Conservation (phyloP, 1,140 invertebrate genomes). For the Procambarus virginalis region DNA sequence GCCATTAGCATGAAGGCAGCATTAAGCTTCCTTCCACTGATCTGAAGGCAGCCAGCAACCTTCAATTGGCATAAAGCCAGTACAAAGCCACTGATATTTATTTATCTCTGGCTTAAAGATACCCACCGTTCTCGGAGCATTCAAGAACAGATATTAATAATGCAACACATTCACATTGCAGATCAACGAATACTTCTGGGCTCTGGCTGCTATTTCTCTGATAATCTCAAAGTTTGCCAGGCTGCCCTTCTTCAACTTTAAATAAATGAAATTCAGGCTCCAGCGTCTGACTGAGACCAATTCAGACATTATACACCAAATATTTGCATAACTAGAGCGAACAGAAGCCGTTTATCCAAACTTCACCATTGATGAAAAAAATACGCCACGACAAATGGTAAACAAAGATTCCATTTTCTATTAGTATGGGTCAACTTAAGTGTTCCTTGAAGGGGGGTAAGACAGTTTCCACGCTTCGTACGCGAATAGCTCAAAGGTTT, state of each 20-base stretch:
- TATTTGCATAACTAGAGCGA: background rate
- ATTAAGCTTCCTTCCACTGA: no score
- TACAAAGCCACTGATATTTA: background rate
- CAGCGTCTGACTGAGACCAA: constrained; percentile 33
- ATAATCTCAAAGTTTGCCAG: constrained; percentile 63
- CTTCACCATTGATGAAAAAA: background rate
- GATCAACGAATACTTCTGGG: constrained; percentile 57
- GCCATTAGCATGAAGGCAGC: no score
- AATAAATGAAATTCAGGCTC: constrained; percentile 60
- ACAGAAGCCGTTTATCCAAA: background rate
- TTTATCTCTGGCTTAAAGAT: constrained; percentile 23
- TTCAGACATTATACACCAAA: constrained; percentile 9
- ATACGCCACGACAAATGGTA: background rate
- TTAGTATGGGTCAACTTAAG: background rate
- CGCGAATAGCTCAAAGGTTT: constrained; percentile 61
- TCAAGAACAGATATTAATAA: constrained; percentile 49
- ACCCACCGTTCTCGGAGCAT: constrained; percentile 2
- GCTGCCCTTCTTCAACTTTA: constrained; percentile 60
- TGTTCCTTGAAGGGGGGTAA: background rate
- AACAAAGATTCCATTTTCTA: background rate
- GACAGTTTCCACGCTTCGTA: constrained; percentile 10
- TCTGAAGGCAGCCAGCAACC: no score
- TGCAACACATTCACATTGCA: constrained; percentile 56
- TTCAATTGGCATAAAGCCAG: no score
- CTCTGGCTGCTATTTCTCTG: constrained; percentile 50